Evolutionary conservation across 2,888 invertebrate species (phyloP).

Genomic region (Camptogramma bilineatum): DNA sequence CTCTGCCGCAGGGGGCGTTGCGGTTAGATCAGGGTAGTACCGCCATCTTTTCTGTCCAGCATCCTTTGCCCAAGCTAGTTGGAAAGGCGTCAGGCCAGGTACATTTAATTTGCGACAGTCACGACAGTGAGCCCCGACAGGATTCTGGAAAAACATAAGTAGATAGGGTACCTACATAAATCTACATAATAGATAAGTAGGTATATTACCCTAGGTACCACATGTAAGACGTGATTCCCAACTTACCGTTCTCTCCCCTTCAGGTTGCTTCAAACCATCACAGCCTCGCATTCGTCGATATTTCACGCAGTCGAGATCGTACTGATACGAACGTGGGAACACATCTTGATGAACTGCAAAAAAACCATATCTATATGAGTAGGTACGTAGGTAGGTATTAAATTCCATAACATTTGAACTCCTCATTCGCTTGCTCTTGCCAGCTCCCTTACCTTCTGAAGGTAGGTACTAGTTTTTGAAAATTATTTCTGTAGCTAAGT

Average conservation of each 20-base stretch:
- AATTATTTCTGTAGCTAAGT: no score
- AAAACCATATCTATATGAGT: neutral
- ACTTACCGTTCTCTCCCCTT: constrained; percentile 41
- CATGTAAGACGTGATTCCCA: no score
- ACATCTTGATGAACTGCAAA: constrained; percentile 70
- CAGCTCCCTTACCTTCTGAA: no score
- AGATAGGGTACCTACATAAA: no score
- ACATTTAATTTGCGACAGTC: constrained; percentile 53
- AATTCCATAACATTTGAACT: neutral
- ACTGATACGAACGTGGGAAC: constrained; percentile 85
- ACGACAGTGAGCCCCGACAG: constrained; percentile 59
- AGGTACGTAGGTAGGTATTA: neutral
- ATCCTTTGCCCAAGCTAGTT: constrained; percentile 58
- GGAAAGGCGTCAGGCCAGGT: constrained; percentile 55
- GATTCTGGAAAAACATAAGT: constrained; percentile 53
- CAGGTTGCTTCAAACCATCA: constrained; percentile 55
- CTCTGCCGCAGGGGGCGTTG: constrained; percentile 56
- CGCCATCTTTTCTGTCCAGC: constrained; percentile 76
- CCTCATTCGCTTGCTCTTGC: neutral
- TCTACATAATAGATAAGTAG: neutral
- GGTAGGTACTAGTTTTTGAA: no score
- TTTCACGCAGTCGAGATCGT: constrained; percentile 83
- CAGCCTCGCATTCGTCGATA: constrained; percentile 70
- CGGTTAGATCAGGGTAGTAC: constrained; percentile 78
- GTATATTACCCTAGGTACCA: neutral